These are phyloP conservation scores for human (Homo sapiens) DNA, from an alignment of 2,113 vertebrate genomes.

Conservation along the genomic window DNA sequence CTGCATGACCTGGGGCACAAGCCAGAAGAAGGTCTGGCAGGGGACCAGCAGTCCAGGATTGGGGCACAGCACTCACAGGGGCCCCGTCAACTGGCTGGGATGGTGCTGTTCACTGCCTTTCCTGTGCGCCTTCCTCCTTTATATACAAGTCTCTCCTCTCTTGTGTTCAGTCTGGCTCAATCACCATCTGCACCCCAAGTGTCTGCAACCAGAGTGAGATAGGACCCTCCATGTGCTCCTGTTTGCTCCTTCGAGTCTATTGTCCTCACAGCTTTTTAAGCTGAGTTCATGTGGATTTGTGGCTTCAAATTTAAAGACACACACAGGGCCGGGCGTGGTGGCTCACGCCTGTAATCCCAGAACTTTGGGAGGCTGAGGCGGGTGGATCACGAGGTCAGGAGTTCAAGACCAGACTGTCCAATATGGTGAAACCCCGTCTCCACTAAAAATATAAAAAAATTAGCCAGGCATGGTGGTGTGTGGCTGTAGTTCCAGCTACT, in stretches of 20 bases:
- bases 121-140: not conserved
- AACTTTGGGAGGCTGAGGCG: too few relatives aligned
- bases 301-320: conserved; percentile 22
- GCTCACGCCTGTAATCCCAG: too few relatives aligned
- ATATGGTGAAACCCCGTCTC: too few relatives aligned
- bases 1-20: not conserved
- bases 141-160: not conserved
- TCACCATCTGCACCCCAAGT: not conserved
- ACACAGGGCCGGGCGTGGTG: too few relatives aligned
- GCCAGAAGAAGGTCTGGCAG: not conserved
- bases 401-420: too few relatives aligned
- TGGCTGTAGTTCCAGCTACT: too few relatives aligned
- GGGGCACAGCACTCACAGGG: not conserved
- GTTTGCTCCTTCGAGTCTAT: not conserved
- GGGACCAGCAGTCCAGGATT: too few relatives aligned
- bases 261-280: not conserved
- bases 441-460: too few relatives aligned
- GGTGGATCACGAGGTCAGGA: too few relatives aligned
- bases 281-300: not conserved
- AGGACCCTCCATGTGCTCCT: not conserved
- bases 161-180: not conserved
- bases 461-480: too few relatives aligned
- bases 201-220: not conserved
- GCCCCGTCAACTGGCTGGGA: not conserved
- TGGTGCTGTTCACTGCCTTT: not conserved